Conservation (phyloP, 1,140 invertebrate species). For the Drosophila navojoa region DNA sequence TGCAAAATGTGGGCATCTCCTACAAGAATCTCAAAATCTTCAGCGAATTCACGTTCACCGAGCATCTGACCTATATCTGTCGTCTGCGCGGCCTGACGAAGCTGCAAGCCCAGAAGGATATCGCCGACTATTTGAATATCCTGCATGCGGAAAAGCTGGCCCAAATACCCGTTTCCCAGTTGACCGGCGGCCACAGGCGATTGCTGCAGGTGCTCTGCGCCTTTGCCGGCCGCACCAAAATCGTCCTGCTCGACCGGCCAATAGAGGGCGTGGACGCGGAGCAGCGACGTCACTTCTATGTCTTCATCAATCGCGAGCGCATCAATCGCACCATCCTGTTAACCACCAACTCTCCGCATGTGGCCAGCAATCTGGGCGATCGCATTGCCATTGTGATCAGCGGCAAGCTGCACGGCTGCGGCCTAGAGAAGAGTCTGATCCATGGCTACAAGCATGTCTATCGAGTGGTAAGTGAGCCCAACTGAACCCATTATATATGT, state of each 20-base stretch:
- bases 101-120: conserved; percentile 16
- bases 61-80: conserved; percentile 50
- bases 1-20: conserved; percentile 8
- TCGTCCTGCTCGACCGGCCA: conserved; percentile 52
- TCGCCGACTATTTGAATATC: neutral
- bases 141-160: conserved; percentile 21
- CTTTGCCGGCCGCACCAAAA: conserved; percentile 44
- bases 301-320: conserved; percentile 30
- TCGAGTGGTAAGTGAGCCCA: conserved; percentile 48
- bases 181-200: conserved; percentile 39
- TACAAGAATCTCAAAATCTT: neutral
- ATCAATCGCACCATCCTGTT: conserved; percentile 41
- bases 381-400: conserved; percentile 40
- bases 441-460: conserved; percentile 19
- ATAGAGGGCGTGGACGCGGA: conserved; percentile 51
- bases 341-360: conserved; percentile 37
- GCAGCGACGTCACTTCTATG: conserved; percentile 27
- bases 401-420: conserved; percentile 18
- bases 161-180: neutral
- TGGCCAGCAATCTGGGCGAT: conserved; percentile 54
- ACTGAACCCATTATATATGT: no score
- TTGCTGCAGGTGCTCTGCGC: conserved; percentile 45
- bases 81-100: conserved; percentile 39
- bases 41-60: conserved; percentile 37
- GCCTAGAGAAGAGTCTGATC: conserved; percentile 16